Evolutionary conservation across 1,140 invertebrate genomes (phyloP), one percentile per base, ranked within the genome.

Genomic region (Drosophila ironensis): DNA sequence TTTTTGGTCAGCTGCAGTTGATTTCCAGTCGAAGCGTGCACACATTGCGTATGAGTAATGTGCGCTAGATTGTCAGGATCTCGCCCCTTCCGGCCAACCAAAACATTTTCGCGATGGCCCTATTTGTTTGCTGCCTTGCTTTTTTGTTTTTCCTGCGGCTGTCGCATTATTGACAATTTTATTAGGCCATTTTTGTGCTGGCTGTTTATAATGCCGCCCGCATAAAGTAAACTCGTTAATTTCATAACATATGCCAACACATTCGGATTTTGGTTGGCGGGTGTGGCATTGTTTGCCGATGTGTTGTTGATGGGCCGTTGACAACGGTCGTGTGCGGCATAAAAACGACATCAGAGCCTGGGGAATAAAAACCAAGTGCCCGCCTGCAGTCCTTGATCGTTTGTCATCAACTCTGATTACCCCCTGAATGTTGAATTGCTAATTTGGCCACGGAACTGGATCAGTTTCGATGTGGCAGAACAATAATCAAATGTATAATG

Each of bases 111-210:
- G 8, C 33, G 9, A n/a, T 3, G 14, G 20, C 37, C 30, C n/a
- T 24, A 24, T 57, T 57, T 2, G 51, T 19, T 14, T 11, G 52
- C 51, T 52, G 28, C 27, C 41, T 57, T 59, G 54, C 50, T 54
- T 51, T 52, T 47, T 17, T 16, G 37, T 38, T 47, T 22, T 45
- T 51, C 46, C 6, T 17, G 19, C 16, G 48, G 51, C 24, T 44
- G 51, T 35, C 68, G 48, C 60, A 77, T 68, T 76, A 76, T 76
- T 81, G 77, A 77, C 72, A 76, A 69, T 81, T 82, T 81, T 81
- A 81, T 82, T 82, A 59, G 77, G 30, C 61, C 56, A 61, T 44
- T 76, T 72, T 57, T 63, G 57, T 64, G n/a, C 61, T 53, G 48
- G 40, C 57, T 56, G 46, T 52, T 47, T 68, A 70, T 74, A 71